Conservation (phyloP, 2,113 vertebrate genomes). For the Lipotes vexillifer region DNA sequence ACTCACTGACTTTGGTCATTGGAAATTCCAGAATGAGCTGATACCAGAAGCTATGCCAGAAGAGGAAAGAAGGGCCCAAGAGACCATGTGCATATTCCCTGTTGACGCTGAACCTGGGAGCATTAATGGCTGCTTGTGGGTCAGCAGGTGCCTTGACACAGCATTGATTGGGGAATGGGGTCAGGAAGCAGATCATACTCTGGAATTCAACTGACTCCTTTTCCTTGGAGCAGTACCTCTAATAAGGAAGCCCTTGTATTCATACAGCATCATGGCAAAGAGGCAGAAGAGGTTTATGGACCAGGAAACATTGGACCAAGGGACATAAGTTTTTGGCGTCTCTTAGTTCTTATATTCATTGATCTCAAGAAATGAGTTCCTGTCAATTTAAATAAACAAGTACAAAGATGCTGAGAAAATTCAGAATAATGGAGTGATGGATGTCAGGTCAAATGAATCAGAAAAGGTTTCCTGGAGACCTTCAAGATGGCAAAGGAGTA, state of each 20-base stretch:
- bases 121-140: background rate
- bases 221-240: background rate
- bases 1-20: background rate
- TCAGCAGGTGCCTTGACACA: background rate
- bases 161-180: too few relatives aligned
- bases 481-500: too few relatives aligned
- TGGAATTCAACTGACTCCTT: background rate
- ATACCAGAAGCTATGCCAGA: background rate
- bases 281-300: background rate
- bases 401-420: background rate
- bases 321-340: background rate
- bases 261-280: background rate
- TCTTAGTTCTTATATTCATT: background rate
- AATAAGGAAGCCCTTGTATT: background rate
- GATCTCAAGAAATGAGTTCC: background rate
- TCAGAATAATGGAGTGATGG: too few relatives aligned
- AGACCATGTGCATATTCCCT: rapidly evolving
- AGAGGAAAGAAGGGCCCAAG: background rate
- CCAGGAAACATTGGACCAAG: background rate
- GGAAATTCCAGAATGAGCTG: background rate
- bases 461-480: background rate
- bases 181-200: background rate
- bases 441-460: background rate
- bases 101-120: background rate
- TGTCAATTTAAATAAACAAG: background rate